Conservation (phyloP, 2,888 invertebrate genomes). For the Ennomos quercinarius region DNA sequence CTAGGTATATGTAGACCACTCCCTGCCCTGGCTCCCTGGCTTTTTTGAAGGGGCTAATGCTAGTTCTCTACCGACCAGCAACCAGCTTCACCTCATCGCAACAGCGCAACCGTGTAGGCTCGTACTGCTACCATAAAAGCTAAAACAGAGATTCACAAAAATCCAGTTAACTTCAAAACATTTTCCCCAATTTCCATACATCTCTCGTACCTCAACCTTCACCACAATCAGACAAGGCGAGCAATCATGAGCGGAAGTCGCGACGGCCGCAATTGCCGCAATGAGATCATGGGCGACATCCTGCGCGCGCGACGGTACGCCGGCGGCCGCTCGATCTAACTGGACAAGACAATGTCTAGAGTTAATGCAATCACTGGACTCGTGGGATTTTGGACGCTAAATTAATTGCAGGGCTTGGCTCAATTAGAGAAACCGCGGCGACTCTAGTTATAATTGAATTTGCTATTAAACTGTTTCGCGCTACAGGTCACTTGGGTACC, state of each 20-base stretch:
- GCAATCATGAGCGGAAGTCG: conserved; percentile 55
- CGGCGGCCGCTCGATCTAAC: conserved; percentile 43
- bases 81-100: no score
- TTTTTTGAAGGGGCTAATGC: no score
- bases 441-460: no score
- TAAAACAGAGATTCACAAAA: no score
- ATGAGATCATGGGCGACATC: conserved; percentile 69
- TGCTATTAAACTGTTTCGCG: no score
- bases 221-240: conserved; percentile 41
- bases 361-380: conserved; percentile 13
- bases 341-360: conserved; percentile 42
- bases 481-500: no score
- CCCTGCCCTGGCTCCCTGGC: no score
- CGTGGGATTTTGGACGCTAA: conserved; percentile 1
- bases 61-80: no score
- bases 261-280: conserved; percentile 62
- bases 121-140: no score
- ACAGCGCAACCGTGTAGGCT: no score
- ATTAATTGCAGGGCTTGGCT: neutral
- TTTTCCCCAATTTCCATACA: neutral
- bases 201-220: conserved; percentile 32
- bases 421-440: neutral
- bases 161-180: neutral
- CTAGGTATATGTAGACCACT: no score
- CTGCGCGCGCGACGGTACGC: conserved; percentile 51